phyloP scores from a whole-genome alignment of 2,888 invertebrate species.

The Gari tellinella region DNA sequence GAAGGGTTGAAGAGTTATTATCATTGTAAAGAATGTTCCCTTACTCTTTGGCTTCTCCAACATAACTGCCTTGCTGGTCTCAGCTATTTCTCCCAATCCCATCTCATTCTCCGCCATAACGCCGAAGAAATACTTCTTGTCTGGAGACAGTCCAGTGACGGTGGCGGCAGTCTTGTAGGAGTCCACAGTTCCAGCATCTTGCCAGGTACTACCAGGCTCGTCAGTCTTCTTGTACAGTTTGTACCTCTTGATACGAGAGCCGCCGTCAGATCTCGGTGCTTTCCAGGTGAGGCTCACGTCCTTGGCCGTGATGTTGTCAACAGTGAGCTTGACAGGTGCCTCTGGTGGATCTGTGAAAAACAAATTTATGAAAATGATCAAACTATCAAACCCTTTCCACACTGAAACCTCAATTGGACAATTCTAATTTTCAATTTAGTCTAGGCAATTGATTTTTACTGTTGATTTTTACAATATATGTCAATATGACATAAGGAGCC shows the following conservation, averaged over 20 bases:
- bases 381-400: too few relatives aligned
- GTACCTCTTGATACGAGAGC: slow-evolving; percentile 71
- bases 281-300: slow-evolving; percentile 79
- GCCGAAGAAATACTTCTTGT: slow-evolving; percentile 94
- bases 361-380: too few relatives aligned
- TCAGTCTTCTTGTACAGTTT: slow-evolving; percentile 72
- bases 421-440: too few relatives aligned
- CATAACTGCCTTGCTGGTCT: slow-evolving; percentile 80
- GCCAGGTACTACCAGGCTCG: slow-evolving; percentile 67
- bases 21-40: too few relatives aligned
- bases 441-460: too few relatives aligned
- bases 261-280: slow-evolving; percentile 81
- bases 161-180: slow-evolving; percentile 62
- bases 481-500: too few relatives aligned
- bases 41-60: slow-evolving; percentile 70
- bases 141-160: slow-evolving; percentile 87
- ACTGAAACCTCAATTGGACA: too few relatives aligned
- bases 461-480: too few relatives aligned
- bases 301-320: slow-evolving; percentile 64
- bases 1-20: too few relatives aligned
- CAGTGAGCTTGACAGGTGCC: slow-evolving; percentile 64
- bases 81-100: slow-evolving; percentile 93
- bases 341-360: slow-evolving; percentile 61
- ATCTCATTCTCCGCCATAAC: slow-evolving; percentile 96
- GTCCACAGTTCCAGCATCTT: slow-evolving; percentile 65